Conservation (phyloP, 2,797 vertebrate species). For the Smutsia gigantea region DNA sequence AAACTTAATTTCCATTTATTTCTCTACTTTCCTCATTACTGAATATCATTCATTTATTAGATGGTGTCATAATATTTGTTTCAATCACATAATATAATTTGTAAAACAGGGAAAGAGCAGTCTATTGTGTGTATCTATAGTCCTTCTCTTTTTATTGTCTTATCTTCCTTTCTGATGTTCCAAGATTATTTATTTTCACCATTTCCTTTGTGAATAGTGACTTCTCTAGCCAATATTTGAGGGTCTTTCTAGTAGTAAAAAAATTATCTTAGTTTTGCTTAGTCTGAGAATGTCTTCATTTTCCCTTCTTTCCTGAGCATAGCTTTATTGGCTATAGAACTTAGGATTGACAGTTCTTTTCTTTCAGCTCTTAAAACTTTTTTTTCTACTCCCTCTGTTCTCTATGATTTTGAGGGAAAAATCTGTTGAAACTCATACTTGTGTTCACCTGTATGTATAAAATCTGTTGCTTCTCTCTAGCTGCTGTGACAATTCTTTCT, state of each 20-base stretch:
- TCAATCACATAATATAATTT: neutral
- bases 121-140: neutral
- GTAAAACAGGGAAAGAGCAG: neutral
- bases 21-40: too few species aligned
- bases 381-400: neutral
- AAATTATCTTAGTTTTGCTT: neutral
- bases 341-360: neutral
- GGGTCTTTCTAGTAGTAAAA: neutral
- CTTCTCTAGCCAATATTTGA: neutral
- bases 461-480: neutral
- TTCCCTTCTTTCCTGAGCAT: neutral
- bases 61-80: too few species aligned
- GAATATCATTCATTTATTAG: too few species aligned
- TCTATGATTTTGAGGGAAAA: neutral
- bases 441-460: neutral
- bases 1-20: too few species aligned
- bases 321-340: neutral
- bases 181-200: neutral
- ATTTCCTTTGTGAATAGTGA: neutral
- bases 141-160: neutral
- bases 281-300: neutral
- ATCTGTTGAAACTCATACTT: neutral
- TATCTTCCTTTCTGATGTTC: neutral
- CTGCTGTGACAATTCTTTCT: neutral
- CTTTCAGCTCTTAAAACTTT: neutral